These are phyloP conservation scores for Rhynchophorus ferrugineus DNA, from an alignment of 1,140 invertebrate genomes.

Conservation along the genomic window DNA sequence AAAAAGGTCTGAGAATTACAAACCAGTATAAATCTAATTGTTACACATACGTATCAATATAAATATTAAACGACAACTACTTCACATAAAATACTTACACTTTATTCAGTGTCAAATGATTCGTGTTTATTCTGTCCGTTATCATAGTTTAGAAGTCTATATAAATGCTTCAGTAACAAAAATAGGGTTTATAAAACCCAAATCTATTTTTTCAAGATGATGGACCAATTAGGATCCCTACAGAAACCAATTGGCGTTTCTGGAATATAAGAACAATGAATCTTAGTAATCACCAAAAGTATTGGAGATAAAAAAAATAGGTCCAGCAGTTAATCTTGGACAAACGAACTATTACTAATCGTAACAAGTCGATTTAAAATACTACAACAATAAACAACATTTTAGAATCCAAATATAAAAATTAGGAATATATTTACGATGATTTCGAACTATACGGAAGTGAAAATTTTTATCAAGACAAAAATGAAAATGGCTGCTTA, in stretches of 20 bases:
- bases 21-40: background rate
- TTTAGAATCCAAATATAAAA: no score
- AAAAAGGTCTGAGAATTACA: no score
- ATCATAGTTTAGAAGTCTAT: constrained; percentile 34
- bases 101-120: constrained; percentile 37
- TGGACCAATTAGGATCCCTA: constrained; percentile 21
- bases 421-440: background rate
- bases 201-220: constrained; percentile 36
- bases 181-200: constrained; percentile 40
- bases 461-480: background rate
- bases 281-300: background rate
- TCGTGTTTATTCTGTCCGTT: constrained; percentile 39
- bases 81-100: constrained; percentile 36
- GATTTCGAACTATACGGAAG: background rate
- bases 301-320: no score
- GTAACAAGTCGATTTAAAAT: no score
- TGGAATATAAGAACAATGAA: constrained; percentile 2
- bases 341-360: no score
- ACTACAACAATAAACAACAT: no score
- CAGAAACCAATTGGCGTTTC: constrained; percentile 10
- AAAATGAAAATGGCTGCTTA: background rate
- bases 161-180: constrained; percentile 28
- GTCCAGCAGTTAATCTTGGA: no score
- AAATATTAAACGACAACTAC: constrained; percentile 4
- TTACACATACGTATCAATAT: background rate